Evolutionary conservation across 2,797 vertebrate genomes (phyloP).

Genomic region (Naso thynnoides): DNA sequence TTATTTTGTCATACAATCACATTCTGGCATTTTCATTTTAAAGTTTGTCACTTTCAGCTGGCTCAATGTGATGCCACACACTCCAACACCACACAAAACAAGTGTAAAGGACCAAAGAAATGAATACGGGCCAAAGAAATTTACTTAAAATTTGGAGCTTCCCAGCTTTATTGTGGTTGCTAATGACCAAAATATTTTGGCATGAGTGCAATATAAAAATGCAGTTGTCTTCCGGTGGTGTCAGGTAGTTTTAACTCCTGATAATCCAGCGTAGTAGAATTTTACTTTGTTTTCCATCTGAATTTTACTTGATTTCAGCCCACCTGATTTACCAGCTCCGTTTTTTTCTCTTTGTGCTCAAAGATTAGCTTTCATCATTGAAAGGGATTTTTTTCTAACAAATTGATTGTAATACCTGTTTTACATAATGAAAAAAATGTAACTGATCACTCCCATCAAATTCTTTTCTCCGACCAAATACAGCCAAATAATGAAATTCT

Average conservation of each 20-base stretch:
- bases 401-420: slow-evolving; percentile 18
- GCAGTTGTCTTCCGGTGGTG: slow-evolving; percentile 34
- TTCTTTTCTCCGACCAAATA: slow-evolving; percentile 55
- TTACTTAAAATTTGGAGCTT: slow-evolving; percentile 14
- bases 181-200: slow-evolving; percentile 71
- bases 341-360: neutral
- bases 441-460: slow-evolving; percentile 53
- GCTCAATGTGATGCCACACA: neutral
- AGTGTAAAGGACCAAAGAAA: slow-evolving; percentile 65
- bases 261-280: slow-evolving; percentile 12
- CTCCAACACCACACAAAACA: neutral
- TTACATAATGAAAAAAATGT: slow-evolving; percentile 22
- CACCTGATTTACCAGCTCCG: slow-evolving; percentile 32
- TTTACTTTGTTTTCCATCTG: slow-evolving; percentile 21
- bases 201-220: slow-evolving; percentile 72
- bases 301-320: slow-evolving; percentile 36
- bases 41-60: slow-evolving; percentile 11
- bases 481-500: slow-evolving; percentile 47
- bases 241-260: slow-evolving; percentile 23
- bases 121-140: slow-evolving; percentile 47
- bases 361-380: slow-evolving; percentile 30
- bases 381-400: slow-evolving; percentile 43
- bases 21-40: neutral
- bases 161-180: slow-evolving; percentile 36
- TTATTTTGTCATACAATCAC: slow-evolving; percentile 29